phyloP scores from a whole-genome alignment of 2,888 invertebrate species.

The Caenorhabditis wallacei region DNA sequence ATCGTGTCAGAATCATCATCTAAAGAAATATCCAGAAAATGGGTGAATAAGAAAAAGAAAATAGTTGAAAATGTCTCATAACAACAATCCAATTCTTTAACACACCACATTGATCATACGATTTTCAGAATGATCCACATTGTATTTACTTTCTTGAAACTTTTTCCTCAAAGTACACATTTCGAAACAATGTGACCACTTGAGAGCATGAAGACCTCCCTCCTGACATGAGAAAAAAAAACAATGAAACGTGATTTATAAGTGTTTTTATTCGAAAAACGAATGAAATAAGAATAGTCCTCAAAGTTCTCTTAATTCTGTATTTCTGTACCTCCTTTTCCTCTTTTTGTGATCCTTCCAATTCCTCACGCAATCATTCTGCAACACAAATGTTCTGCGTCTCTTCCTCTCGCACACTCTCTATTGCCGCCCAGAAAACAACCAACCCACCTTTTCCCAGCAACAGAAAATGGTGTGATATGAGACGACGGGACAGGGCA shows the following conservation, averaged over 20 bases:
- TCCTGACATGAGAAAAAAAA: constrained; percentile 30
- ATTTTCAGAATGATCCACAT: neutral
- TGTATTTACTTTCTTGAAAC: constrained; percentile 5
- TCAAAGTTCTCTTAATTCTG: constrained; percentile 13
- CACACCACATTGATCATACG: too few species aligned
- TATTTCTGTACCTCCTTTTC: constrained; percentile 10
- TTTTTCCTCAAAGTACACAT: constrained; percentile 23
- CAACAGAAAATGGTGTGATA: constrained; percentile 61
- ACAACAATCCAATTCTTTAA: too few species aligned
- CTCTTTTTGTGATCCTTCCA: constrained; percentile 33
- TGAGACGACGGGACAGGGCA: constrained; percentile 57
- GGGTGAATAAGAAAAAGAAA: neutral
- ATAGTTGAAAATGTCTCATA: neutral
- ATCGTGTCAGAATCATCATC: too few species aligned
- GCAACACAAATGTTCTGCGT: constrained; percentile 31
- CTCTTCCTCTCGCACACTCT: constrained; percentile 22
- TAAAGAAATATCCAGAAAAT: too few species aligned
- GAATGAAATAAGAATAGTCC: constrained; percentile 31
- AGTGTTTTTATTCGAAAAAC: constrained; percentile 41
- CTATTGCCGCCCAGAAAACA: constrained; percentile 56
- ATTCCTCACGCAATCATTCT: constrained; percentile 57
- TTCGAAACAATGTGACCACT: constrained; percentile 39
- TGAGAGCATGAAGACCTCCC: constrained; percentile 39
- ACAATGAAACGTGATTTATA: constrained; percentile 43
- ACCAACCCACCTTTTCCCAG: constrained; percentile 48